Conservation (phyloP, 35 echinoderm and acorn worm genomes). For the Nesometra sesokonis region DNA sequence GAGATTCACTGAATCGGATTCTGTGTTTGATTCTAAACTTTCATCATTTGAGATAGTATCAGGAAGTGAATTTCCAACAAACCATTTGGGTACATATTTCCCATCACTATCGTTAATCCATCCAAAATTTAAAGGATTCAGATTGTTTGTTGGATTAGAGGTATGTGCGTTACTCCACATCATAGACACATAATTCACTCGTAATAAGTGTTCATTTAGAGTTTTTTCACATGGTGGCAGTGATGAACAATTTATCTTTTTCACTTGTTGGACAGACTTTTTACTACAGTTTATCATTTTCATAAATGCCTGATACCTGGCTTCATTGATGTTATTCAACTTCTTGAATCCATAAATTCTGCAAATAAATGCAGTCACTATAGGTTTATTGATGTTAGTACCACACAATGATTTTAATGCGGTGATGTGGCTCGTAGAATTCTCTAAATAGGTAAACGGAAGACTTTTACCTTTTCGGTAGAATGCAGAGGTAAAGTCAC, state of each 20-base stretch:
- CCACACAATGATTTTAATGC: conserved; percentile 1
- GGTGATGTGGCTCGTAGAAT: not conserved
- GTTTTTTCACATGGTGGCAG: conserved; percentile 20
- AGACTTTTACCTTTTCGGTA: conserved; percentile 28
- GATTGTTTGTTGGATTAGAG: not conserved
- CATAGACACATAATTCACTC: conserved; percentile 7
- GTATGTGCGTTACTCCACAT: not conserved
- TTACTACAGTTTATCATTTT: not conserved
- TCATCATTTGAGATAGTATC: too few relatives aligned
- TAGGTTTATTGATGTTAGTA: not conserved
- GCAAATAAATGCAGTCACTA: not conserved
- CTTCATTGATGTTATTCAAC: conserved; percentile 22
- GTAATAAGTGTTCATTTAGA: not conserved
- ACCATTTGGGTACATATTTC: not conserved
- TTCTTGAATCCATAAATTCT: conserved; percentile 8
- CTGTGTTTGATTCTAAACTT: too few relatives aligned
- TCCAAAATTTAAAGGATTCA: not conserved
- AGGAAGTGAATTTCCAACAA: too few relatives aligned
- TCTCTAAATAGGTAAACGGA: conserved; percentile 30
- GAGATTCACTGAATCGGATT: too few relatives aligned
- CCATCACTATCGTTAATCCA: not conserved
- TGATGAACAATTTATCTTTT: conserved; percentile 29
- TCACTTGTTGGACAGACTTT: not conserved
- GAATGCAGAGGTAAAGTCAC: conserved; percentile 46
- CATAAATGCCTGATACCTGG: conserved; percentile 17